Percentiles rank a stretch among this genome's conserved stretches.
Conservation (phyloP, 2,888 invertebrate species). For the Icerya purchasi region DNA sequence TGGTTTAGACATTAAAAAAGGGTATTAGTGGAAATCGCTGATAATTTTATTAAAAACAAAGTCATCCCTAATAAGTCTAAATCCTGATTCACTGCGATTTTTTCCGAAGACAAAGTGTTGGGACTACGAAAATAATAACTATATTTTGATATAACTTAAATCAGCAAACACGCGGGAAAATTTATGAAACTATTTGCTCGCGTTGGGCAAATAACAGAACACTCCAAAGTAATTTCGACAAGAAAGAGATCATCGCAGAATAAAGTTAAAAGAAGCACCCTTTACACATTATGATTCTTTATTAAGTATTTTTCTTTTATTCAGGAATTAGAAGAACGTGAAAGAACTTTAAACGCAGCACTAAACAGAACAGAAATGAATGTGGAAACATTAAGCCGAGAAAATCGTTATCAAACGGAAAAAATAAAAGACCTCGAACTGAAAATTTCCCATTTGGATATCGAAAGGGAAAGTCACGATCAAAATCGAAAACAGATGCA, state of each 20-base stretch:
- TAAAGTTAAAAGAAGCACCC: not conserved
- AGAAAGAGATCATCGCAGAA: not conserved
- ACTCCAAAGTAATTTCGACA: too few relatives aligned
- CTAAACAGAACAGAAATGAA: conserved; percentile 46
- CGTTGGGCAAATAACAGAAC: too few relatives aligned
- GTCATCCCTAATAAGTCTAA: too few relatives aligned
- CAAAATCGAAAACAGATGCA: conserved; percentile 50
- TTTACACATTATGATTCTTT: not conserved
- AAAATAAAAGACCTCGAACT: conserved; percentile 53
- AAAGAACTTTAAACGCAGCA: conserved; percentile 39
- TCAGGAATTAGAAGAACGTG: conserved; percentile 52
- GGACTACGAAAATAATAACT: too few relatives aligned
- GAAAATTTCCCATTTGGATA: conserved; percentile 47
- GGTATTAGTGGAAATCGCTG: too few relatives aligned
- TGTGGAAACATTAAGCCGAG: conserved; percentile 50
- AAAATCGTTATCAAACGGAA: conserved; percentile 49
- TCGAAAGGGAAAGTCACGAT: conserved; percentile 48
- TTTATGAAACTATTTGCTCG: too few relatives aligned
- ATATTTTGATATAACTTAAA: too few relatives aligned
- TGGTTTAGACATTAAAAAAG: too few relatives aligned
- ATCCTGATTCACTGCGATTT: too few relatives aligned
- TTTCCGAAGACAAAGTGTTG: too few relatives aligned
- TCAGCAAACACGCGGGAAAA: too few relatives aligned
- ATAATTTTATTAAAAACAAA: too few relatives aligned
- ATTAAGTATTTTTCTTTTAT: conserved; percentile 5